These are phyloP conservation scores for Sebastes cheni DNA, from an alignment of 2,797 vertebrate genomes.

Conservation along the genomic window DNA sequence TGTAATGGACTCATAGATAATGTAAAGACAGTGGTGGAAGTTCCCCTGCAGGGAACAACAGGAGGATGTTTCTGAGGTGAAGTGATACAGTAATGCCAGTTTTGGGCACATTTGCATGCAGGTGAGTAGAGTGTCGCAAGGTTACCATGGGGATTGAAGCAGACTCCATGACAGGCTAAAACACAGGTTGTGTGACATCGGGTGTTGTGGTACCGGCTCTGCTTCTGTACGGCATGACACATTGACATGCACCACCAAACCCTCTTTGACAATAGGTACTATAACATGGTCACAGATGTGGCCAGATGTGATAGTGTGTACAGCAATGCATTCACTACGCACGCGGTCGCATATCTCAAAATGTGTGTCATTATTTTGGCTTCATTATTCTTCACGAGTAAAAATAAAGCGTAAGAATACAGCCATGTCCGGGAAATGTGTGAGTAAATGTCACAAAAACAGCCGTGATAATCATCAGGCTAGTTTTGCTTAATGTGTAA, in stretches of 20 bases:
- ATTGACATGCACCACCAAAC: background rate
- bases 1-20: background rate
- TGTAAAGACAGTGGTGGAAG: background rate
- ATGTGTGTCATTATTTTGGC: background rate
- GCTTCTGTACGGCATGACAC: slow-evolving; percentile 16
- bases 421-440: background rate
- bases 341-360: background rate
- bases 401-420: background rate
- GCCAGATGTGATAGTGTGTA: too few relatives aligned
- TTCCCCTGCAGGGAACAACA: background rate
- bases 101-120: background rate
- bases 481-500: background rate
- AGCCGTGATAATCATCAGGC: background rate
- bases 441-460: background rate
- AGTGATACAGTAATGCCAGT: background rate
- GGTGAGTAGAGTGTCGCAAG: background rate
- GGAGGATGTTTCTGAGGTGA: background rate
- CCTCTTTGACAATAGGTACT: background rate
- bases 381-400: background rate
- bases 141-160: background rate
- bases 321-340: background rate
- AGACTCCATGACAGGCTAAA: background rate
- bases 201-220: background rate
- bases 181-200: background rate
- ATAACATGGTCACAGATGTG: too few relatives aligned